Conservation (phyloP, 2,113 vertebrate genomes). For the Pteronura brasiliensis region DNA sequence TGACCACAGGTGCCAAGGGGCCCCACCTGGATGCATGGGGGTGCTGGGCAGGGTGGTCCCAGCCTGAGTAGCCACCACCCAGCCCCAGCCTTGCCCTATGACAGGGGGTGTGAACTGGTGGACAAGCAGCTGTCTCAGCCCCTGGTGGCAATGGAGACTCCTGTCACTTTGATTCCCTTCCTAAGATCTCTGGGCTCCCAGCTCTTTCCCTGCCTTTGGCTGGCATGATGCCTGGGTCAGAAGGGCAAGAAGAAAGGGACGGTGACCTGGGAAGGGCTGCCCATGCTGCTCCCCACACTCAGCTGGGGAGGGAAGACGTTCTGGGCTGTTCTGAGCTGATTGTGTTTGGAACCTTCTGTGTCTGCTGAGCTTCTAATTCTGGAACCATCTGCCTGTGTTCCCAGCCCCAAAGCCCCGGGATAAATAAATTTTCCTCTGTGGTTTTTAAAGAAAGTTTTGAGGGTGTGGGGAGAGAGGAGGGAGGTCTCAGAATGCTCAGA, state of each 20-base stretch:
- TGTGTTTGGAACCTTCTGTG: neutral
- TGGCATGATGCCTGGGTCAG: neutral
- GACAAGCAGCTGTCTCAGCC: neutral
- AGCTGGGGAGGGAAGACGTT: neutral
- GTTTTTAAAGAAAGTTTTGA: neutral
- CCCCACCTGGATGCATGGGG: no score
- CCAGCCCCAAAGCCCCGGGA: neutral
- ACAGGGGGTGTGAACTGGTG: neutral
- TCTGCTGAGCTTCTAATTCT: conserved; percentile 25
- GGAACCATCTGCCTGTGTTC: conserved; percentile 39
- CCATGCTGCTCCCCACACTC: neutral
- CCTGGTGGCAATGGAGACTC: neutral
- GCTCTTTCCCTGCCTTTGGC: neutral
- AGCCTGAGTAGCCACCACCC: neutral
- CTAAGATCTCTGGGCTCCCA: neutral
- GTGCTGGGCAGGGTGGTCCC: no score
- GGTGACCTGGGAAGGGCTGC: no score
- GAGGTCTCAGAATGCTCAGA: no score
- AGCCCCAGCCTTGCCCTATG: neutral
- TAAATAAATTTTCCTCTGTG: conserved; percentile 27
- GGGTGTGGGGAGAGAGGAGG: neutral
- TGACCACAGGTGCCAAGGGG: neutral
- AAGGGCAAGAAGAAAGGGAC: neutral
- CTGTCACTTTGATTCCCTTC: neutral
- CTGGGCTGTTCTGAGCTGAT: neutral